Evolutionary conservation across 2,888 invertebrate species (phyloP).

Genomic region (Melolontha melolontha): DNA sequence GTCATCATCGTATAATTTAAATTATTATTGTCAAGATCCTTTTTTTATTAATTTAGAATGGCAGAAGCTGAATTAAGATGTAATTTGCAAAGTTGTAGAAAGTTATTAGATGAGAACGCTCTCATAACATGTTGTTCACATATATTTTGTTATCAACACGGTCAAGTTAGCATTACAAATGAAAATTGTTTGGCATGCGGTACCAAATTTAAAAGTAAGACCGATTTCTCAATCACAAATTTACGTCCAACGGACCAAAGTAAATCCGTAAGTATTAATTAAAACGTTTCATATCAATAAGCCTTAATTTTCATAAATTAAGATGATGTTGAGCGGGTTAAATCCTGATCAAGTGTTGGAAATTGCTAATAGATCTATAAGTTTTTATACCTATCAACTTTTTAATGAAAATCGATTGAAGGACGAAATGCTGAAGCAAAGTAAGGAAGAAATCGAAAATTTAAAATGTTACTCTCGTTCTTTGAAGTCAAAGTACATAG

Average conservation of each 20-base stretch:
- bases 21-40: constrained; percentile 2
- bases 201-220: constrained; percentile 67
- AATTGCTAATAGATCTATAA: constrained; percentile 69
- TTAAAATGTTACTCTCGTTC: constrained; percentile 37
- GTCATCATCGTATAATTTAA: neutral
- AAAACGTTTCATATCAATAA: constrained; percentile 23
- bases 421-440: constrained; percentile 43
- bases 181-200: constrained; percentile 69
- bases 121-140: constrained; percentile 71
- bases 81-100: constrained; percentile 69
- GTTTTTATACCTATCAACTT: constrained; percentile 49
- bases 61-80: constrained; percentile 60
- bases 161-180: constrained; percentile 67
- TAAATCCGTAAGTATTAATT: constrained; percentile 65
- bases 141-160: constrained; percentile 70
- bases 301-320: constrained; percentile 47
- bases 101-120: constrained; percentile 66
- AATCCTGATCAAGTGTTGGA: constrained; percentile 70
- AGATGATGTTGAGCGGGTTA: constrained; percentile 64
- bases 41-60: constrained; percentile 28
- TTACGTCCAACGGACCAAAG: constrained; percentile 68
- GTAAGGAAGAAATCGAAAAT: constrained; percentile 45
- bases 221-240: constrained; percentile 69
- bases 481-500: constrained; percentile 44
- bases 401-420: constrained; percentile 47